Conservation (phyloP, 2,113 vertebrate species). For the Macheiramphus alcinus region DNA sequence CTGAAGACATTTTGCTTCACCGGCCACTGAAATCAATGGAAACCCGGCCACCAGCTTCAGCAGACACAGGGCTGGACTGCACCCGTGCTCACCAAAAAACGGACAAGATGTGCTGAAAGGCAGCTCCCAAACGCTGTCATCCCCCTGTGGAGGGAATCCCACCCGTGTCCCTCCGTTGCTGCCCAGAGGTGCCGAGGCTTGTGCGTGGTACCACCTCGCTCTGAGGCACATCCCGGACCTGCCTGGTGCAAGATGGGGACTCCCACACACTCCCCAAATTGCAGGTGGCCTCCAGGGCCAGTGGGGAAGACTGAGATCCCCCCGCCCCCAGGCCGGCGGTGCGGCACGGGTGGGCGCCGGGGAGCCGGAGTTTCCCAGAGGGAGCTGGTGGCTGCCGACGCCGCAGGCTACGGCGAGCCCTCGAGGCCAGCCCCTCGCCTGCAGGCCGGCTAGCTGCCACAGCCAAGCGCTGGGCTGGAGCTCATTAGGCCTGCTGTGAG, state of each 20-base stretch:
- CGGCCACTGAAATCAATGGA: not conserved
- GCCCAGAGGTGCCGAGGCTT: not conserved
- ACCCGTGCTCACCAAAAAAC: not conserved
- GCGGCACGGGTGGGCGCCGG: rapidly evolving
- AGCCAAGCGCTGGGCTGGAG: not conserved
- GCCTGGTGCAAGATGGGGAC: not conserved
- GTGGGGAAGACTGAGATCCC: too few relatives aligned
- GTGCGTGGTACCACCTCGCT: not conserved
- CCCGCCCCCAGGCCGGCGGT: rapidly evolving
- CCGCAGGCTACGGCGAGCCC: not conserved
- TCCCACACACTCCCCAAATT: not conserved
- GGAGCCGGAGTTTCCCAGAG: rapidly evolving
- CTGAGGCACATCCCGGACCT: not conserved
- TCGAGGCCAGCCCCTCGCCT: not conserved
- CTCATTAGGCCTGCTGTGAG: slow-evolving; percentile 48
- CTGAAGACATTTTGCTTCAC: not conserved
- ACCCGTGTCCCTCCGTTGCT: not conserved
- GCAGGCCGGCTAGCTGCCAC: not conserved
- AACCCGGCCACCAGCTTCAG: not conserved
- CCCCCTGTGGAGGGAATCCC: not conserved
- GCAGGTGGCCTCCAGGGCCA: not conserved
- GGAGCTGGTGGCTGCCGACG: not conserved
- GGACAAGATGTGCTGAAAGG: not conserved
- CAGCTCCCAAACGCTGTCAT: not conserved
- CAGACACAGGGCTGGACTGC: not conserved